phyloP scores from a whole-genome alignment of 1,140 invertebrate species.

The Drosophila cardini region DNA sequence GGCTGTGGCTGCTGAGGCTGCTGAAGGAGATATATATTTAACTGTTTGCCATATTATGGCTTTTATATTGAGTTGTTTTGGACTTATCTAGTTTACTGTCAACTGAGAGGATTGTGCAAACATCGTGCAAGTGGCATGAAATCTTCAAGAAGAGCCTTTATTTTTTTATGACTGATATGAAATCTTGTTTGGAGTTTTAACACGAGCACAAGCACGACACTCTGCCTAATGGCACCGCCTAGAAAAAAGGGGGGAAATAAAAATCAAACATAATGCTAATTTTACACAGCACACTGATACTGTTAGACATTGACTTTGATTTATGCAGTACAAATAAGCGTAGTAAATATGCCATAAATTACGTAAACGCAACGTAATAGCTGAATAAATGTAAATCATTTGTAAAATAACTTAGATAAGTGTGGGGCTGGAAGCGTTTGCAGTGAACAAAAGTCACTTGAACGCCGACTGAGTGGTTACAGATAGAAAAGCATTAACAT shows the following conservation, averaged over 20 bases:
- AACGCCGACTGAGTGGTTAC: slow-evolving; percentile 49
- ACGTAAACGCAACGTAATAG: slow-evolving; percentile 52
- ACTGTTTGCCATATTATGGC: slow-evolving; percentile 81
- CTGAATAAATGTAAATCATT: slow-evolving; percentile 77
- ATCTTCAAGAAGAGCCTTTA: slow-evolving; percentile 39
- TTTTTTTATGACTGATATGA: slow-evolving; percentile 61
- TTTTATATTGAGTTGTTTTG: slow-evolving; percentile 84
- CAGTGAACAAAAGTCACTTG: slow-evolving; percentile 9
- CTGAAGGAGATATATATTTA: slow-evolving; percentile 54
- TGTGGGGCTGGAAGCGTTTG: slow-evolving; percentile 5
- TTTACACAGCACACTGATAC: slow-evolving; percentile 10
- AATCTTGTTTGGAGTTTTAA: slow-evolving; percentile 58
- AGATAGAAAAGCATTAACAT: slow-evolving; percentile 72
- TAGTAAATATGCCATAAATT: slow-evolving; percentile 74
- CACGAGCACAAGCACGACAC: slow-evolving; percentile 38
- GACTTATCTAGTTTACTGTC: slow-evolving; percentile 81
- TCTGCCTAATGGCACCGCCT: slow-evolving; percentile 32
- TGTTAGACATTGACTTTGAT: slow-evolving; percentile 25
- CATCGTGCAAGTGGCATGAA: slow-evolving; percentile 38
- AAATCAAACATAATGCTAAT: slow-evolving; percentile 52
- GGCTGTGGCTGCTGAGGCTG: neutral
- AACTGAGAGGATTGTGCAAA: slow-evolving; percentile 56
- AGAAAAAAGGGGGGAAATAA: slow-evolving; percentile 10
- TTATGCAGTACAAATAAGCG: slow-evolving; percentile 52
- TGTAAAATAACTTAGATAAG: slow-evolving; percentile 61